Base-by-base conservation (phyloP, 2,113 vertebrate species). In the Polypterus senegalus region DNA sequence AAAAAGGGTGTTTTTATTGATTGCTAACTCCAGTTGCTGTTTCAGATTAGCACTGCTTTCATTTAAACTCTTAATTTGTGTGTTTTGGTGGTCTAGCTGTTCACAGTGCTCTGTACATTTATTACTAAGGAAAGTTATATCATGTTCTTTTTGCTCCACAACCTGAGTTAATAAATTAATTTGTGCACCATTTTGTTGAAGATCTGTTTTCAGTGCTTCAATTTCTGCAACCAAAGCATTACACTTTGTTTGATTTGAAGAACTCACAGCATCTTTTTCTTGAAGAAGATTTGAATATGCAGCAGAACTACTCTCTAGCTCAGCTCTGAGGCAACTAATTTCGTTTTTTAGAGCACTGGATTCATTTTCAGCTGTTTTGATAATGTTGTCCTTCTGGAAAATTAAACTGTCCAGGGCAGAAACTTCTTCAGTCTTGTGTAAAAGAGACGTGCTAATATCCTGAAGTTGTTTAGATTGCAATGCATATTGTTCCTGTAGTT, bases 401-500 rank as follows among this genome's bases (percentile, higher is more conserved):
- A 88, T 27, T 6, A 65, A 68, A 65, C 56, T 74, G 4, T 27
- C 66, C 3, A 91, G 81, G 44, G 43, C 70, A 48, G 70, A 68
- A 58, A 82, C 73, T 62, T 87, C 74, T 1, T 73, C 81, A 0
- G 79, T 69, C 48, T 76, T 86, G 57, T 76, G 64, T 55, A 58
- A 74, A 9, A 91, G 72, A 7, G 75, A 66, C 46, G 45, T 46
- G 1, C 67, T 74, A 27, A 77, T 48, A 9, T 83, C 76, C 3
- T 72, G 74, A 46, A 73, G 67, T 53, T 82, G 75, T 58, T 89
- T 72, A 3, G 73, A 61, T 9, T 80, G 74, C 0, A 63, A 53
- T 59, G 81, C 76, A 51, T 76, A 77, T 70, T 87, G 83, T 53
- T 88, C 82, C 59, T 87, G 86, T 3, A 92, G 81, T 74, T 80